Conservation (phyloP, 2,113 vertebrate genomes). For the Semicossyphus pulcher region DNA sequence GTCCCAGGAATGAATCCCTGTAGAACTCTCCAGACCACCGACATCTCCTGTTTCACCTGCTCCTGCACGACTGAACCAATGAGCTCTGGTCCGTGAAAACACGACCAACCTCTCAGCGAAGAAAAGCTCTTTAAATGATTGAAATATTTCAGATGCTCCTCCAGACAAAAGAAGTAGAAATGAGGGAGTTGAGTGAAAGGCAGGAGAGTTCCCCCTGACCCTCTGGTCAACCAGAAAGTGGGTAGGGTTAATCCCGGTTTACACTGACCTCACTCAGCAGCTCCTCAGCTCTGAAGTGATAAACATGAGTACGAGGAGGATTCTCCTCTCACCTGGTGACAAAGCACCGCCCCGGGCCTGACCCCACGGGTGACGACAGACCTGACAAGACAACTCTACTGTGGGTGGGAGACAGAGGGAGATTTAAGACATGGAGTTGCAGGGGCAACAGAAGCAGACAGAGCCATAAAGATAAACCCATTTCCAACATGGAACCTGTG, state of each 20-base stretch:
- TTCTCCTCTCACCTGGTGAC: constrained; percentile 61
- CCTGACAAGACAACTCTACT: constrained; percentile 29
- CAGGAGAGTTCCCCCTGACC: constrained; percentile 41
- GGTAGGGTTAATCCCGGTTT: constrained; percentile 74
- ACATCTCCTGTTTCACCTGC: constrained; percentile 64
- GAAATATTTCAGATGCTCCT: constrained; percentile 67
- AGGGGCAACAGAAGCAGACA: not conserved
- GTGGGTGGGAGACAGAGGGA: not conserved
- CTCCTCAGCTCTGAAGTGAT: constrained; percentile 51
- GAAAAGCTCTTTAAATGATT: constrained; percentile 66
- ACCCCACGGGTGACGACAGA: constrained; percentile 45
- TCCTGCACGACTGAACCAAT: constrained; percentile 1
- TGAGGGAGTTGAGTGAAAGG: constrained; percentile 50
- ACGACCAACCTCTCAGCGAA: constrained; percentile 8
- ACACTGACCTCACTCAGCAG: constrained; percentile 71
- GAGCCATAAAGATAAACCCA: constrained; percentile 12
- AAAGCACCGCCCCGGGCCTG: constrained; percentile 26
- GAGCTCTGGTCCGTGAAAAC: not conserved
- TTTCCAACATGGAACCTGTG: not conserved
- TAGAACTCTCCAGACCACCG: not conserved
- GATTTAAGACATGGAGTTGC: not conserved
- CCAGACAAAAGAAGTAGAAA: constrained; percentile 67
- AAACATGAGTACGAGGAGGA: constrained; percentile 48
- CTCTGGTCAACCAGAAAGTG: constrained; percentile 71
- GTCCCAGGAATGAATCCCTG: constrained; percentile 25